Evolutionary conservation across 1,140 invertebrate genomes (phyloP), one percentile per base, ranked within the genome.

Genomic region (Arctopsyche grandis): DNA sequence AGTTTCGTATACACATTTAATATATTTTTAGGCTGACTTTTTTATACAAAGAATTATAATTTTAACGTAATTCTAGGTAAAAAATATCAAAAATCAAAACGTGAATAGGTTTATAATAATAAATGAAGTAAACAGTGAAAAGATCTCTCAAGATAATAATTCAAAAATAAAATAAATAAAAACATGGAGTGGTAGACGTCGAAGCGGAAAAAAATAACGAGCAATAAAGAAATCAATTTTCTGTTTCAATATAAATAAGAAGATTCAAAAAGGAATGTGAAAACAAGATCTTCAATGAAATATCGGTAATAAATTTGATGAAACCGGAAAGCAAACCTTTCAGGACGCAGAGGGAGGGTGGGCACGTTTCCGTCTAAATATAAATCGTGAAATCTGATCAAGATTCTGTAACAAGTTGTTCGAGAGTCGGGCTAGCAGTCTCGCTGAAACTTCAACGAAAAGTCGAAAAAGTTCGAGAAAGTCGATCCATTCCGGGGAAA

Each of bases 301-400:
- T 66, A 66, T 66, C 63, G 21, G 24, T 66, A 66, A 66, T 66
- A 66, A 66, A 66, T 66, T 66, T 66, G 63, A 66, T 66, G 63
- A 66, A 66, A 66, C 21, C 22, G 63, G 63, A 66, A 66, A 66
- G 63, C 24, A 26, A 66, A 66, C 63, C 63, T 66, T 66, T 66
- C 63, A 60, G 56, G 5, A 52, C 3, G 56, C 16, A 21, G 16
- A 21, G 16, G 21, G 1, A 7, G 29, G 48, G 24, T 24, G 63
- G 24, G 63, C 24, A 26, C 63, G 24, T 10, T 66, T 60, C 58
- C 58, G 9, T 52, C 24, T 66, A 66, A 66, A 66, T 66, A 66
- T 66, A 66, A 66, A 66, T 66, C 63, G 0, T 22, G 63, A 66
- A 66, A 66, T 66, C 63, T 66, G 63, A 66, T 66, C 63, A 14